A percentile compares a stretch with the other conserved stretches of the same genome.
These are phyloP conservation scores for Neomonachus schauinslandi DNA, from an alignment of 2,113 vertebrate species.

Conservation along the genomic window DNA sequence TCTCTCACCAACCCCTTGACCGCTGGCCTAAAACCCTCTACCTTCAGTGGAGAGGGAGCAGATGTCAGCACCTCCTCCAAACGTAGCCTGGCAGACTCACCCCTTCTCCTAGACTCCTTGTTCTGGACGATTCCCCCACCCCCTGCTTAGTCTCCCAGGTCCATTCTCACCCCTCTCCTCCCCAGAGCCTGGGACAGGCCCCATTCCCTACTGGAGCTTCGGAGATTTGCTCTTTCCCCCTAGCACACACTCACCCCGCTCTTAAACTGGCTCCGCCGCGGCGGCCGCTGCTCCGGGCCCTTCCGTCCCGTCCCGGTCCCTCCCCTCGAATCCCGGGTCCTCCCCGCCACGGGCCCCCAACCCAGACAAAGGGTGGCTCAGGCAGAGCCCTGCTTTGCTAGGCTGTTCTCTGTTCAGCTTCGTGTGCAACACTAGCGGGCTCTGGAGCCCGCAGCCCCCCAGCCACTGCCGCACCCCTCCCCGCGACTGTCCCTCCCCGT, in stretches of 20 bases:
- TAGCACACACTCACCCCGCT: constrained; percentile 78
- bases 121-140: not conserved
- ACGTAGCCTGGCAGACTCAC: constrained; percentile 51
- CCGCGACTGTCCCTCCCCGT: constrained; percentile 68
- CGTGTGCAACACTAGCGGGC: constrained; percentile 66
- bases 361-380: constrained; percentile 81
- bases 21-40: constrained; percentile 16
- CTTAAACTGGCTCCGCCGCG: constrained; percentile 72
- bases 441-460: constrained; percentile 65
- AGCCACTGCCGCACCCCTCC: constrained; percentile 72
- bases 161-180: constrained; percentile 36
- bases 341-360: constrained; percentile 74
- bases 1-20: not conserved
- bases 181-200: constrained; percentile 70
- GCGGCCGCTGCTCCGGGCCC: constrained; percentile 72
- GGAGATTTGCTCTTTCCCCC: constrained; percentile 41
- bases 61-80: constrained; percentile 16
- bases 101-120: constrained; percentile 38
- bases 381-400: constrained; percentile 56
- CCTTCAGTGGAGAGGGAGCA: constrained; percentile 7
- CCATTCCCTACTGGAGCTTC: constrained; percentile 44
- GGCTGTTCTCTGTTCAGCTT: constrained; percentile 67
- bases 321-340: constrained; percentile 58
- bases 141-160: constrained; percentile 13
- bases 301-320: constrained; percentile 73